Evolutionary conservation across 2,888 invertebrate genomes (phyloP).

Genomic region (Neoaliturus tenellus): DNA sequence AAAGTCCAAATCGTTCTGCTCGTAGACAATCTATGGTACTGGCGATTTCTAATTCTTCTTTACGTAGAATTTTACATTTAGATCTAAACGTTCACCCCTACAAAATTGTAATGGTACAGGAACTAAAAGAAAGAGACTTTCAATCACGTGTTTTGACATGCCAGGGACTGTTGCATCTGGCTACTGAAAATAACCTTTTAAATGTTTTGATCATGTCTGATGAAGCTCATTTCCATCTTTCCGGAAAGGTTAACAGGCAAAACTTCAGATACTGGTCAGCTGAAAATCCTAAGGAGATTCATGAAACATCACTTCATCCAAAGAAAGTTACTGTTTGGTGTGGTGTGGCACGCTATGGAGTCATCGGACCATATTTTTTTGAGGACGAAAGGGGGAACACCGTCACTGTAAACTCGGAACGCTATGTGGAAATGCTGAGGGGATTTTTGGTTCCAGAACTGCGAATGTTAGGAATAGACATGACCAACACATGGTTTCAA

Average conservation of each 20-base stretch:
- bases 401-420: neutral
- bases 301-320: neutral
- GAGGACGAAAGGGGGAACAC: neutral
- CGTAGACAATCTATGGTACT: slow-evolving; percentile 5
- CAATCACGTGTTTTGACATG: neutral
- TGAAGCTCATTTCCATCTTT: slow-evolving; percentile 5
- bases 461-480: neutral
- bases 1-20: slow-evolving; percentile 3
- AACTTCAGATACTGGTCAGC: neutral
- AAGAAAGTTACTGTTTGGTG: slow-evolving; percentile 22
- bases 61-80: neutral
- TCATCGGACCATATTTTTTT: slow-evolving; percentile 1
- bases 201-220: neutral
- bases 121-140: neutral
- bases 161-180: slow-evolving; percentile 5
- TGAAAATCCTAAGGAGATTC: slow-evolving; percentile 9
- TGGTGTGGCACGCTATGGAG: slow-evolving; percentile 9
- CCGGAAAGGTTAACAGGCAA: neutral
- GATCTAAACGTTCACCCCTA: neutral
- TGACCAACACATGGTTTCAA: neutral
- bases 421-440: neutral
- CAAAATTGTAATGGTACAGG: neutral
- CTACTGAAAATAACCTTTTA: neutral
- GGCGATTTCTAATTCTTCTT: neutral
- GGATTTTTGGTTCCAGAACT: neutral